Base-by-base conservation (phyloP, 1,140 invertebrate genomes). In the Orius insidiosus region DNA sequence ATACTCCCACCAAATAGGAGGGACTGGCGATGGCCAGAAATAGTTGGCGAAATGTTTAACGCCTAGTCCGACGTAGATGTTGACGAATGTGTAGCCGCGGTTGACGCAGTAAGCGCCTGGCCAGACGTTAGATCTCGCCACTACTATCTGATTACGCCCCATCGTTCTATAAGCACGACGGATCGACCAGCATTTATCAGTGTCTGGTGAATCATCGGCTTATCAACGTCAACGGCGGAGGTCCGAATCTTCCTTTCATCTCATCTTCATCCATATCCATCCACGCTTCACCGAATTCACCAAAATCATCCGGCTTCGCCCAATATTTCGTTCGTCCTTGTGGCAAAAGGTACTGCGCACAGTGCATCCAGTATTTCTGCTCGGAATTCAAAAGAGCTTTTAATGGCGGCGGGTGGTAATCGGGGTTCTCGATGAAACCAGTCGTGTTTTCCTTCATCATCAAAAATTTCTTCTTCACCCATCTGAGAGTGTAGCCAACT, bases 311-410 rank as follows among this genome's bases (percentile, higher is more conserved):
- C 37, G 67, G 61, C 2, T 58, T 56, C 9, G 10, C 32, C 46
- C 47, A 43, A 35, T 54, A 45, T 46, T 43, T 7, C 51, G 44
- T 66, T 19, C 72, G 59, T 6, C 80, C 86, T 64, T 89, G 84
- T 19, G 77, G 72, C n/a, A 87, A 63, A 54, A 92, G 78, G 58
- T 80, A 75, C 9, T 70, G 68, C 30, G 74, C 70, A 54, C 84
- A 78, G 60, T 92, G 85, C 14, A 85, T 80, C 85, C 85, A 92
- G 62, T 77, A 79, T 2, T 43, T 43, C 24, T 30, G 71, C 66
- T 52, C 84, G 61, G n/a, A 71, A 68, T 80, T 75, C 9, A 66
- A 54, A 15, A 85, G 57, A 24, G 78, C 50, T 41, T 50, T 52
- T 0, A 63, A 52, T 16, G 64, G 55, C n/a, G 65, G 54, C 1